phyloP scores from a whole-genome alignment of 2,888 invertebrate species.

The Drosophila leonis region DNA sequence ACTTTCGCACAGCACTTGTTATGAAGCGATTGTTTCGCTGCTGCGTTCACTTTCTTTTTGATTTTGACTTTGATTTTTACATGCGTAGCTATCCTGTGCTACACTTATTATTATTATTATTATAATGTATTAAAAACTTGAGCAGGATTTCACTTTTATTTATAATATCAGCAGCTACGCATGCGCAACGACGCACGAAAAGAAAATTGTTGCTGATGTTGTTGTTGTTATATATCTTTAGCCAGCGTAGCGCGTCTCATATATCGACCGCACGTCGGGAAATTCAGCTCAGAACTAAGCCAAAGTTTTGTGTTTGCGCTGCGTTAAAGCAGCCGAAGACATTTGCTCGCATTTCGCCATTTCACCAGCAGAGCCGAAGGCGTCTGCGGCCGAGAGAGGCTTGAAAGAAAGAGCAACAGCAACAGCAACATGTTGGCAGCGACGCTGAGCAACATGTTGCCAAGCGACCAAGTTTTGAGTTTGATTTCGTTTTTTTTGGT shows the following conservation, averaged over 20 bases:
- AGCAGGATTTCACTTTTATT: conserved; percentile 79
- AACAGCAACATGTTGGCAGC: conserved; percentile 23
- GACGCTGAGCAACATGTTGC: conserved; percentile 52
- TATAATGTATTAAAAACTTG: not conserved
- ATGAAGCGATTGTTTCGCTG: conserved; percentile 12
- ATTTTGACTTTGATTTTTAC: not conserved
- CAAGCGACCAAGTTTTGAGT: conserved; percentile 28
- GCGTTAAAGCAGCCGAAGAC: conserved; percentile 61
- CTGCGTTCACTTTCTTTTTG: conserved; percentile 70
- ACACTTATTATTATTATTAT: conserved; percentile 1
- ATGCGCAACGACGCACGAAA: conserved; percentile 70
- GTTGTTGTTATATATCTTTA: conserved; percentile 3
- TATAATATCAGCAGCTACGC: conserved; percentile 61
- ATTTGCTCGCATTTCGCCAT: conserved; percentile 62
- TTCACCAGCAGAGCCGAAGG: conserved; percentile 50
- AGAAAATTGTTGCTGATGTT: conserved; percentile 58
- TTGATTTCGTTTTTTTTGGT: conserved; percentile 23
- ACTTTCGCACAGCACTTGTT: conserved; percentile 66
- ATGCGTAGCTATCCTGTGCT: conserved; percentile 39
- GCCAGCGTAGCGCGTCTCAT: conserved; percentile 15
- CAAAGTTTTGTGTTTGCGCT: conserved; percentile 64
- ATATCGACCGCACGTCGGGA: conserved; percentile 81
- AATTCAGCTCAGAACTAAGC: conserved; percentile 84
- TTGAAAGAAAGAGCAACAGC: conserved; percentile 7
- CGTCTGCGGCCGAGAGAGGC: not conserved